Percentiles rank a stretch among this genome's conserved stretches.
Evolutionary conservation across 2,888 invertebrate genomes (phyloP).

Genomic region (Bimastos eiseni): DNA sequence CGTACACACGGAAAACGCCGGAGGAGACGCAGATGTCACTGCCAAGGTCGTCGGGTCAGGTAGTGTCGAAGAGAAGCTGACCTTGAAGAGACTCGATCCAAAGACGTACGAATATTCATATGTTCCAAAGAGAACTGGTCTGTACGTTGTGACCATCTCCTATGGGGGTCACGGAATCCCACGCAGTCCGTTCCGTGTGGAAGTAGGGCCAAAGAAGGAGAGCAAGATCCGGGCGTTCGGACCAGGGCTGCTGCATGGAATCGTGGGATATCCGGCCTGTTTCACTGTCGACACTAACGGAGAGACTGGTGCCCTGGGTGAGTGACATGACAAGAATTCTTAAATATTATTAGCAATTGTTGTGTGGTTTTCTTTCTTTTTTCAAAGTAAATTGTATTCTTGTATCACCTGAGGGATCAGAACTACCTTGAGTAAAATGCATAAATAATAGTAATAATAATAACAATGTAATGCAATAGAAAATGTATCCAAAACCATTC

Average conservation of each 20-base stretch:
- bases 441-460: no score
- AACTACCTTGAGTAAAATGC: no score
- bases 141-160: constrained; percentile 79
- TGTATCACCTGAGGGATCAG: no score
- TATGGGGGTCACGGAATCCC: constrained; percentile 80
- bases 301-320: constrained; percentile 79
- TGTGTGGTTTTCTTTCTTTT: no score
- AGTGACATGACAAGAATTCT: constrained; percentile 35
- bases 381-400: no score
- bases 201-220: constrained; percentile 79
- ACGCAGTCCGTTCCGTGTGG: constrained; percentile 71
- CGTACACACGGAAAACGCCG: constrained; percentile 79
- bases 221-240: constrained; percentile 81
- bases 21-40: constrained; percentile 75
- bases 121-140: constrained; percentile 74
- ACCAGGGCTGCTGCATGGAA: constrained; percentile 79
- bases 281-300: constrained; percentile 89
- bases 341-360: neutral
- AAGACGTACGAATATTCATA: constrained; percentile 75
- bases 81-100: constrained; percentile 65
- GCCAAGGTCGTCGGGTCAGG: constrained; percentile 73
- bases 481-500: no score
- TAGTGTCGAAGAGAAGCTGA: constrained; percentile 73
- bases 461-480: no score
- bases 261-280: constrained; percentile 80